Conservation (phyloP, 1,140 invertebrate species). For the Drosophila pruinosa region DNA sequence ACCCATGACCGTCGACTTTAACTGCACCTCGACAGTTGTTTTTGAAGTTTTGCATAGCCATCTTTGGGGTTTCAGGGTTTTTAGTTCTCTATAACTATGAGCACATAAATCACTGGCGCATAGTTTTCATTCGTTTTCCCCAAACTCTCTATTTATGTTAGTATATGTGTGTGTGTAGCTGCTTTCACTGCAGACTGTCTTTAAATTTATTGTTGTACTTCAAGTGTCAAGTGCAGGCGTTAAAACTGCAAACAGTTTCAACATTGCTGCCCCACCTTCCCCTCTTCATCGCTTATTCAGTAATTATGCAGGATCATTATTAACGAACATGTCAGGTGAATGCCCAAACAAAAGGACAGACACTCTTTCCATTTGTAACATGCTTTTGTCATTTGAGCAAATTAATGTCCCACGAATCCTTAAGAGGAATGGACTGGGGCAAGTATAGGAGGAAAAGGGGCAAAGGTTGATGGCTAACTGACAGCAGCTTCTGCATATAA, state of each 20-base stretch:
- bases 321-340: constrained; percentile 61
- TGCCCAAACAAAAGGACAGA: constrained; percentile 39
- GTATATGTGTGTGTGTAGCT: constrained; percentile 6
- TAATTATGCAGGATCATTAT: constrained; percentile 74
- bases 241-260: constrained; percentile 36
- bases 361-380: constrained; percentile 76
- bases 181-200: constrained; percentile 61
- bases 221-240: constrained; percentile 70
- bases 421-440: background rate
- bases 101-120: constrained; percentile 67
- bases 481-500: constrained; percentile 17
- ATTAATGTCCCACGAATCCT: constrained; percentile 61
- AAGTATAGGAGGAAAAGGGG: background rate
- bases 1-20: background rate
- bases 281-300: background rate
- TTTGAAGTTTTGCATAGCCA: constrained; percentile 72
- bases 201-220: constrained; percentile 67
- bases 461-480: constrained; percentile 11
- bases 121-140: constrained; percentile 47
- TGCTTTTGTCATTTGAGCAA: constrained; percentile 77
- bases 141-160: constrained; percentile 31
- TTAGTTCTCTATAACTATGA: constrained; percentile 45
- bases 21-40: constrained; percentile 43
- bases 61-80: constrained; percentile 44
- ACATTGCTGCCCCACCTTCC: constrained; percentile 18